Percentiles rank a stretch among this genome's conserved stretches.
Conservation (phyloP, 2,888 invertebrate genomes). For the Ashinkailepas kermadecensis region DNA sequence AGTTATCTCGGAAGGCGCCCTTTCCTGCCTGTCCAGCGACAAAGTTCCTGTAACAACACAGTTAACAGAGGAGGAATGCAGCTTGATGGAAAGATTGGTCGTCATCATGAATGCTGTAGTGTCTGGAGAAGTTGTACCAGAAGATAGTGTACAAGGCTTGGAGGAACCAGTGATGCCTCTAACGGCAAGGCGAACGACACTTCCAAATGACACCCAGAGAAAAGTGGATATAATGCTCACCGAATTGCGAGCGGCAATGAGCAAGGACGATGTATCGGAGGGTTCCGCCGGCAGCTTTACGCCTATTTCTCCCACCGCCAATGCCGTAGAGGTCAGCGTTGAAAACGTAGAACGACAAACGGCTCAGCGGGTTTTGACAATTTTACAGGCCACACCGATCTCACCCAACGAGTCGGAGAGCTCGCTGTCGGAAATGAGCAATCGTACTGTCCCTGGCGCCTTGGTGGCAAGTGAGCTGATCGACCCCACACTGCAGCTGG, state of each 20-base stretch:
- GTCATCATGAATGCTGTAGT: background rate
- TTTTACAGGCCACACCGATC: background rate
- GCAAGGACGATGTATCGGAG: background rate
- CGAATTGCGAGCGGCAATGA: background rate
- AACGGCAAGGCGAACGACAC: background rate
- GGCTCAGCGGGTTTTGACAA: background rate
- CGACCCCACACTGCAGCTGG: background rate
- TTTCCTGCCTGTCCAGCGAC: background rate
- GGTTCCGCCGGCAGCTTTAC: background rate
- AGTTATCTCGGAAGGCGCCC: background rate
- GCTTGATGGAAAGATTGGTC: background rate
- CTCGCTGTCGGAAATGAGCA: background rate
- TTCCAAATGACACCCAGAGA: background rate
- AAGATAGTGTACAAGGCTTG: background rate
- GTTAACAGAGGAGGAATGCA: background rate
- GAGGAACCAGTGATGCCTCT: background rate
- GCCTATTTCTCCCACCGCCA: too few relatives aligned
- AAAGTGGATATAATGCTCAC: background rate
- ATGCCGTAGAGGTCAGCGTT: background rate
- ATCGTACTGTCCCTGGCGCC: background rate
- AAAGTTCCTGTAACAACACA: background rate
- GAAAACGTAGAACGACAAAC: background rate
- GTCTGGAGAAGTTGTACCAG: background rate
- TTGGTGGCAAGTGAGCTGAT: background rate
- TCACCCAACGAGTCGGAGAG: background rate